Percentiles rank a stretch among this genome's conserved stretches.
These are phyloP conservation scores for Batillaria attramentaria DNA, from an alignment of 1,140 invertebrate species.

Conservation along the genomic window DNA sequence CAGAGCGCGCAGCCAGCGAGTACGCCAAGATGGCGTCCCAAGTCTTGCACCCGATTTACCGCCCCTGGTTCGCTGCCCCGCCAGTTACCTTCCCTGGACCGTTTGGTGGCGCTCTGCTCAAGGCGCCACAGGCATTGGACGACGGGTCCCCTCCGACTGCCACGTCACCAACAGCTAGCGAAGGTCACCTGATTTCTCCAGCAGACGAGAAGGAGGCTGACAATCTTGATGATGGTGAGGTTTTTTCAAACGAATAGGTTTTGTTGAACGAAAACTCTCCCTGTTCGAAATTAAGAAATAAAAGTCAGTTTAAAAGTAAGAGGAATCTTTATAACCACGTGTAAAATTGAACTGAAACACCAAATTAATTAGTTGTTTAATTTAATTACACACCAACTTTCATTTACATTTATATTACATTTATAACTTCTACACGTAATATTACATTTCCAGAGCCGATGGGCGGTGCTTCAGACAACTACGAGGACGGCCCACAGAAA, in stretches of 20 bases:
- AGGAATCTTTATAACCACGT: too few relatives aligned
- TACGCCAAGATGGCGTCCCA: conserved; percentile 58
- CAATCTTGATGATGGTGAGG: conserved; percentile 6
- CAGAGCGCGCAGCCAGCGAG: conserved; percentile 61
- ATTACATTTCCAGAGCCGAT: not conserved
- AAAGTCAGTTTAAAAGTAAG: too few relatives aligned
- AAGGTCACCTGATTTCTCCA: not conserved
- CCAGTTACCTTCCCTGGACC: not conserved
- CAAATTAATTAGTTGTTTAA: too few relatives aligned
- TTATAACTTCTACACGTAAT: too few relatives aligned
- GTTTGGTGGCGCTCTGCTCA: not conserved
- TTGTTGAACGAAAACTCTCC: too few relatives aligned
- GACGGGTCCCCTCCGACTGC: not conserved
- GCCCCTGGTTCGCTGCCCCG: conserved; percentile 39
- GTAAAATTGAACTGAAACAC: too few relatives aligned
- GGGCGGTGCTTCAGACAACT: conserved; percentile 1
- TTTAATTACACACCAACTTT: too few relatives aligned
- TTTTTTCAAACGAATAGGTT: too few relatives aligned
- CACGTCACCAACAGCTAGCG: not conserved
- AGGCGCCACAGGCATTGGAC: not conserved
- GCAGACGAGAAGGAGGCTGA: not conserved
- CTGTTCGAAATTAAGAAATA: too few relatives aligned
- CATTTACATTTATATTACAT: too few relatives aligned
- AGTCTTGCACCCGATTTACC: conserved; percentile 44
- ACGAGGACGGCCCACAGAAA: conserved; percentile 45